phyloP scores from a whole-genome alignment of 2,888 invertebrate genomes.

The Mythimna albipuncta region DNA sequence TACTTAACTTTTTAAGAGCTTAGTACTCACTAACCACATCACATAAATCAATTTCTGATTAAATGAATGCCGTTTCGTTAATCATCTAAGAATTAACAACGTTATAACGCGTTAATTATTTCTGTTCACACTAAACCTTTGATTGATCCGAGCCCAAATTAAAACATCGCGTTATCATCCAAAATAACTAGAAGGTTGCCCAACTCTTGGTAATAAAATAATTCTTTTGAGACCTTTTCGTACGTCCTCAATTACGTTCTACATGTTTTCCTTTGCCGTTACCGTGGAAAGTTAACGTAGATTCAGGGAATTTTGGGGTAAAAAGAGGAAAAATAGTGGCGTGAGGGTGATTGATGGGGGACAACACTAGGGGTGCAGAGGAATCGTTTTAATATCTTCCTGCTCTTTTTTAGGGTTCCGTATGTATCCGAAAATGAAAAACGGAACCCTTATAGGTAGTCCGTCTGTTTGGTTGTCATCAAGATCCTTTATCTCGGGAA shows the following conservation, averaged over 20 bases:
- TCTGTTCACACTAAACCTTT: constrained; percentile 10
- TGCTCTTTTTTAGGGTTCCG: too few relatives aligned
- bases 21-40: too few relatives aligned
- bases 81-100: neutral
- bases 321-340: constrained; percentile 27
- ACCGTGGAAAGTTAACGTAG: constrained; percentile 11
- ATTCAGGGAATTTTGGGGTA: constrained; percentile 20
- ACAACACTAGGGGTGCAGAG: neutral
- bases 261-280: constrained; percentile 28
- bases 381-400: neutral
- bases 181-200: constrained; percentile 51
- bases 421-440: too few relatives aligned
- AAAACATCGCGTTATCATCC: constrained; percentile 57
- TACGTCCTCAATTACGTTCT: constrained; percentile 27
- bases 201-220: constrained; percentile 46
- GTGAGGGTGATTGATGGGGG: constrained; percentile 32
- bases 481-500: too few relatives aligned
- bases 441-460: too few relatives aligned
- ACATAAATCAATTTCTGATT: too few relatives aligned
- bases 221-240: constrained; percentile 40
- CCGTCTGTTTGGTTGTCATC: too few relatives aligned
- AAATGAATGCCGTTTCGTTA: neutral
- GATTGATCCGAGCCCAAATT: constrained; percentile 51
- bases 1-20: too few relatives aligned
- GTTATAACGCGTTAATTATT: constrained; percentile 2